phyloP scores from a whole-genome alignment of 2,113 vertebrate species.

The Malurus cyaneus region DNA sequence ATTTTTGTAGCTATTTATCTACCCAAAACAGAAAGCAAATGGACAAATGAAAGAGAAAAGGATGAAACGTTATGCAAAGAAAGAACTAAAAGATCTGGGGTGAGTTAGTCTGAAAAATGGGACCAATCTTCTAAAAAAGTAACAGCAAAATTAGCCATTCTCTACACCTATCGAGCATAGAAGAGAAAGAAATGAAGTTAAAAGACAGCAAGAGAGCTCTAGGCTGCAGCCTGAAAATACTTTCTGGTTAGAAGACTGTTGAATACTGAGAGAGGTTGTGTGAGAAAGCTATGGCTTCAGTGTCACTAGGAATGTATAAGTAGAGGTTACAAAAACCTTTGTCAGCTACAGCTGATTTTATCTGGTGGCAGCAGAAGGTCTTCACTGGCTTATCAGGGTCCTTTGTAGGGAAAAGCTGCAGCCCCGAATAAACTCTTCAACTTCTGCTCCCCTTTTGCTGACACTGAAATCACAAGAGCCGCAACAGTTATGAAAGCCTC shows the following conservation, averaged over 20 bases:
- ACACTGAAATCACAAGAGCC: not conserved
- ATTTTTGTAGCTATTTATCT: conserved; percentile 9
- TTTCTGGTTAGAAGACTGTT: not conserved
- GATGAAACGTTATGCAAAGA: not conserved
- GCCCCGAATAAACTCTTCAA: not conserved
- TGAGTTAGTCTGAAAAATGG: not conserved
- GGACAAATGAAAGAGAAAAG: not conserved
- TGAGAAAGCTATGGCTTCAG: not conserved
- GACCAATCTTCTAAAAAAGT: not conserved
- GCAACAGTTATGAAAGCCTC: not conserved
- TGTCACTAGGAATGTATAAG: not conserved
- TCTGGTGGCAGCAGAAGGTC: not conserved
- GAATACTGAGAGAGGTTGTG: not conserved
- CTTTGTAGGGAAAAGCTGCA: not conserved
- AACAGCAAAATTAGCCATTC: not conserved
- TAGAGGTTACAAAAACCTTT: not conserved
- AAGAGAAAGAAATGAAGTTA: not conserved
- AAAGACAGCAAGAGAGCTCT: not conserved
- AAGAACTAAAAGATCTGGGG: not conserved
- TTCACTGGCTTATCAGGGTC: not conserved
- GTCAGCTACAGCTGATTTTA: not conserved
- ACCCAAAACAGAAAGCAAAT: conserved; percentile 3
- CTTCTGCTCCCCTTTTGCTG: not conserved
- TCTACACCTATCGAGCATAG: not conserved
- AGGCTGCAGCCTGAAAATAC: not conserved